phyloP scores from a whole-genome alignment of 2,113 vertebrate species.

The Cryptomyrus ogoouensis region DNA sequence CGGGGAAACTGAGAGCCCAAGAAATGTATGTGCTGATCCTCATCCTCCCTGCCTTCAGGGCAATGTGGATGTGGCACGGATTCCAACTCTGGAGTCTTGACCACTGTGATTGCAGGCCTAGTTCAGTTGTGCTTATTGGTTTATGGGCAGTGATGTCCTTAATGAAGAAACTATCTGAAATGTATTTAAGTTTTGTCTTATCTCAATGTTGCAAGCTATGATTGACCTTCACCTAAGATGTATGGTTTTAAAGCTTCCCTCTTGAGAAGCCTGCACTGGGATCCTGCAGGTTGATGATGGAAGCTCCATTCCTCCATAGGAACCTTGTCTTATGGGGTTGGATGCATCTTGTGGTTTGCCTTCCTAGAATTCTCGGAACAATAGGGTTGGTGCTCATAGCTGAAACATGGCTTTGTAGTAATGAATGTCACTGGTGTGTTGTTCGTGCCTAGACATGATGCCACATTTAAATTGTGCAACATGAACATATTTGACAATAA shows the following conservation, averaged over 20 bases:
- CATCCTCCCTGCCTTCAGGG: not conserved
- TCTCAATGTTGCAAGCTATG: not conserved
- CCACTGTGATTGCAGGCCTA: not conserved
- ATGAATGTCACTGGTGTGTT: conserved; percentile 34
- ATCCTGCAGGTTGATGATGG: not conserved
- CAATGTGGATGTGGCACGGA: not conserved
- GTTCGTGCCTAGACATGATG: conserved; percentile 32
- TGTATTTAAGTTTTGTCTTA: not conserved
- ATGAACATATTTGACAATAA: conserved; percentile 45
- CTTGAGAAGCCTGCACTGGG: not conserved
- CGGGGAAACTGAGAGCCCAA: not conserved
- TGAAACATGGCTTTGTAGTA: conserved; percentile 16
- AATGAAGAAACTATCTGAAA: conserved; percentile 2
- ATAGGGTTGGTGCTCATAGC: not conserved
- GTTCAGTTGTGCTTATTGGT: not conserved
- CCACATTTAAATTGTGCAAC: conserved; percentile 33
- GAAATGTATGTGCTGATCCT: not conserved
- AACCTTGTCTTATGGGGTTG: not conserved
- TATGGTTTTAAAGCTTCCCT: not conserved
- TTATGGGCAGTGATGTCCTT: not conserved
- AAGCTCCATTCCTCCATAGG: not conserved
- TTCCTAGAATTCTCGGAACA: not conserved
- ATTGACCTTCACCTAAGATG: not conserved
- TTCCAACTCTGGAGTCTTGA: not conserved
- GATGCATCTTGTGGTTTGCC: not conserved